Conservation (phyloP, 2,113 vertebrate genomes). For the Syrmaticus mikado region DNA sequence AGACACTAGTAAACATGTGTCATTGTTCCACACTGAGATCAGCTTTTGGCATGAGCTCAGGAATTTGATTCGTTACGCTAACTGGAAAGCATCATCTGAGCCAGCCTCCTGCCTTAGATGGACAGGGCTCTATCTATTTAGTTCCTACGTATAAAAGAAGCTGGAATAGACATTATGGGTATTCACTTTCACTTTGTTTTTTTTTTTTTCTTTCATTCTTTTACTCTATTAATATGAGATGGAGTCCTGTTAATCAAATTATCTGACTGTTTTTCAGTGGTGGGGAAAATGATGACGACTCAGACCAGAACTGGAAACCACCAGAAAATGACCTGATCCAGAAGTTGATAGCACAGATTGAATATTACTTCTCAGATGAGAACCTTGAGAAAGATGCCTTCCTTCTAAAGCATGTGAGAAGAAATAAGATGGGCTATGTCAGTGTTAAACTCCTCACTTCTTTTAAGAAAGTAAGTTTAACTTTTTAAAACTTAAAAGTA, state of each 20-base stretch:
- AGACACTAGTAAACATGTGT: neutral
- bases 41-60: neutral
- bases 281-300: constrained; percentile 88
- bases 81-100: constrained; percentile 5
- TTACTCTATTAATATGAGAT: neutral
- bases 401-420: constrained; percentile 93
- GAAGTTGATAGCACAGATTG: constrained; percentile 92
- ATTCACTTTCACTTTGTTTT: neutral
- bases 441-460: constrained; percentile 98
- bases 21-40: neutral
- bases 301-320: constrained; percentile 87
- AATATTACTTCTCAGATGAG: constrained; percentile 96
- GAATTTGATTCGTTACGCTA: neutral
- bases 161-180: neutral
- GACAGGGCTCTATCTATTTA: neutral
- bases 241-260: neutral
- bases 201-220: neutral
- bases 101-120: neutral
- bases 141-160: neutral
- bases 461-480: constrained; percentile 92
- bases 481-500: neutral
- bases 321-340: constrained; percentile 88
- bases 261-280: constrained; percentile 78
- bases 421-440: constrained; percentile 96
- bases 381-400: constrained; percentile 98